Evolutionary conservation across 2,888 invertebrate genomes (phyloP), one percentile per base, ranked within the genome.

Genomic region (Terebella lapidaria): DNA sequence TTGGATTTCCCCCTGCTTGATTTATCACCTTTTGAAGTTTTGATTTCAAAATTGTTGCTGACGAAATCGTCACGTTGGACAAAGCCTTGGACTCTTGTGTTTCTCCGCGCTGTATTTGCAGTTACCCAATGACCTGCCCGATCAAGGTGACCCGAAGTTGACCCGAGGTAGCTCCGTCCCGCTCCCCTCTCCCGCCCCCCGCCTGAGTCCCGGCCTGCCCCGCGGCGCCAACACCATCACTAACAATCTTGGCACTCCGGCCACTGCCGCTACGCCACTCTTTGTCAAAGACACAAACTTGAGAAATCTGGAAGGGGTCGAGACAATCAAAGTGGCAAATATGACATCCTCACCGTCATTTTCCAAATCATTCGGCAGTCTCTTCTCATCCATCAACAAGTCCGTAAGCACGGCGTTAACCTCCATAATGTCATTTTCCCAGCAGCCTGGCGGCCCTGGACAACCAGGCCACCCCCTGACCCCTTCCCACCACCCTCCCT

Each of bases 351-450:
- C 69, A 10, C 61, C 61, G 5, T 53, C 60, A 5, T 59, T 64
- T 29, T 54, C 63, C 22, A 57, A 64, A 47, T 66, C 66, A 3
- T 51, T 68, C 22, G 64, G 69, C 45, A 62, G 63, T 22, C 56
- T 69, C 27, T 62, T 69, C 30, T 59, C 57, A 24, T 58, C 59
- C 52, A 64, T 69, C 35, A 69, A 67, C 60, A 69, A 68, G 56
- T 65, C 64, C 4, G 68, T 67, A 29, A 64, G 65, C 56, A 65
- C 59, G 49, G 69, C 68, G 30, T 63, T 68, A 42, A 66, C 59
- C 56, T 66, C 59, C 60, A 58, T 69, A 51, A 56, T 69, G 46
- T 66, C 65, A 20, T 61, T 64, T 47, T 62, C 59, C 52, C 61
- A 42, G 72, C 46, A 71, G 68, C 55, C 18, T 22, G 35, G 35